Evolutionary conservation across 35 echinoderm and acorn worm genomes (phyloP), one percentile per base, ranked within the genome.

Genomic region (Heliocidaris erythrogramma): DNA sequence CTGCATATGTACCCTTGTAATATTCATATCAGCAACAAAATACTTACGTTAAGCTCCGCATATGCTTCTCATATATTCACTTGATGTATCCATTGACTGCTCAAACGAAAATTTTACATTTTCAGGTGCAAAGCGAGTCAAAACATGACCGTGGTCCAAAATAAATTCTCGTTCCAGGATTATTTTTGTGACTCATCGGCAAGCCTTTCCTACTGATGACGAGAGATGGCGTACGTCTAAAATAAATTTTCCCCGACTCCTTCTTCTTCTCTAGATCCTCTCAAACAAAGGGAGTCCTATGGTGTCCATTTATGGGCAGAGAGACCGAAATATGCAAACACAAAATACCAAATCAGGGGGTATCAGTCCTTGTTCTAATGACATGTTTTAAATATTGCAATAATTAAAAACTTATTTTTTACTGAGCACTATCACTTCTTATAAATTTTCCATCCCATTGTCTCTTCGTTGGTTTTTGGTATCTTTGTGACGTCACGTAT

Each of bases 151-250:
- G 10, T 47, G 47, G 31, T 89, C 87, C 32, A 89, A 89, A 10
- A 89, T 9, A 89, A 89, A 89, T 48, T 89, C 87, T 5, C 87
- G 31, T 21, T 32, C 87, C 47, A 48, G 87, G 87, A 12, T 89
- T 48, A 89, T 89, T 78, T 78, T 78, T 89, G 87, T 89, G 87
- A 89, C 31, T 89, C 87, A 89, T 89, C 31, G 11, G 24, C 87
- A 89, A 32, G 31, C 31, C 87, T 89, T 14, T 14, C 31, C 14
- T 47, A 11, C 30, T 42, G 10, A 47, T 48, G 87, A 89, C 87
- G 87, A 89, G 31, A 89, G 87, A 89, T 32, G 87, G 87, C 87
- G 87, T 16, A 48, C 87, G 47, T 89, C 87, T 7, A 42, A 89
- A 47, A 89, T 42, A 5, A 32, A 16, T 7, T 89, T 42, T 47